These are phyloP conservation scores for Yoshiicerus persimilis DNA, from an alignment of 1,140 invertebrate species.

Conservation along the genomic window DNA sequence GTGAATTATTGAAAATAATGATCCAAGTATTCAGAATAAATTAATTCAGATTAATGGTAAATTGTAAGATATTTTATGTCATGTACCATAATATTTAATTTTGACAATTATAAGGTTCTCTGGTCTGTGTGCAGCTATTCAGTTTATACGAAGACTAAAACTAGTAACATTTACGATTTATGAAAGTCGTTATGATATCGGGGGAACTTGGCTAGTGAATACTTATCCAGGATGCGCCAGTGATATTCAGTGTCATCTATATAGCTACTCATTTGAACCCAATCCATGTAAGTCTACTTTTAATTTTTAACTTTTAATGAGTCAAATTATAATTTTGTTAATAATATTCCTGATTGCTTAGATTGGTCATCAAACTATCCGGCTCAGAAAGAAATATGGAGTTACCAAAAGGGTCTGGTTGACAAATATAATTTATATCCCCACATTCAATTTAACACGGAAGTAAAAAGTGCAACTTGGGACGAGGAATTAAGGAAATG, in stretches of 20 bases:
- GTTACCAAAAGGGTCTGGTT: constrained; percentile 23
- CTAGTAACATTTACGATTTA: constrained; percentile 30
- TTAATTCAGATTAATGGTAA: too few species aligned
- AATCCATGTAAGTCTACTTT: constrained; percentile 37
- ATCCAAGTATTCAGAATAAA: too few species aligned
- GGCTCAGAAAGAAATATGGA: constrained; percentile 32
- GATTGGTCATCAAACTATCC: constrained; percentile 39
- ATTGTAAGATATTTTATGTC: too few species aligned
- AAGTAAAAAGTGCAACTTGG: constrained; percentile 33
- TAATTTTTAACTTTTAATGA: neutral
- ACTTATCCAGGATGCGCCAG: constrained; percentile 41
- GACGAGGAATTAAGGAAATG: constrained; percentile 22
- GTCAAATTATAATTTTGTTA: neutral
- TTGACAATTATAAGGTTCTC: constrained; percentile 23
- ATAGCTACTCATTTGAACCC: constrained; percentile 41
- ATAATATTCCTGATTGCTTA: neutral
- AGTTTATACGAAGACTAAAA: constrained; percentile 33
- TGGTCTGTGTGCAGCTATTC: constrained; percentile 39
- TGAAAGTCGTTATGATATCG: constrained; percentile 33
- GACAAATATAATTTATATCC: constrained; percentile 35
- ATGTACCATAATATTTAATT: too few species aligned
- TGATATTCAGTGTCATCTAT: constrained; percentile 33
- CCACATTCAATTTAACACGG: constrained; percentile 23
- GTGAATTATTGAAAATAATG: too few species aligned
- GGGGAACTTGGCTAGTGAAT: constrained; percentile 41